Base-by-base conservation (phyloP, 2,888 invertebrate species). In the Boloria selene region DNA sequence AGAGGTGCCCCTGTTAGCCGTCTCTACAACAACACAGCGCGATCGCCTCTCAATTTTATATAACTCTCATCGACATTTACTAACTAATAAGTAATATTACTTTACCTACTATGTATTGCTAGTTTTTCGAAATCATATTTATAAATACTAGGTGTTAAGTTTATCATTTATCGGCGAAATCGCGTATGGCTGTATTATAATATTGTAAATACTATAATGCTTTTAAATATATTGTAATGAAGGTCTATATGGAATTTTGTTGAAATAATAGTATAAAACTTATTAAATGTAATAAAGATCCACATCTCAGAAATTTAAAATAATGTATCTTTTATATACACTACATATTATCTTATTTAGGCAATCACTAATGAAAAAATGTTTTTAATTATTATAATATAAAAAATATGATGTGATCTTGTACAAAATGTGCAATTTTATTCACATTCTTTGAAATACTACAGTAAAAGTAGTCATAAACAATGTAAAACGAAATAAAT, bases 1-100 rank as follows among this genome's bases (percentile, higher is more conserved):
- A 80, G 96, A 95, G 93, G 95, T 96, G 78, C 94, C 95, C 84
- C 95, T 93, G 80, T 95, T 94, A 79, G 95, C 84, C 69, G 91
- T 81, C 78, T 87, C 91, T 90, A 81, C 75, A 79, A 77, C 74
- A 78, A 75, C 72, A 70, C 69, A 73, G 70, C 72, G 71, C 73
- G 72, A 70, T 67, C 72, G 72, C 72, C 72, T 67, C 70, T 67
- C 51, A 65, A 64, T 65, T 53, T 64, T 64, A 60, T 54, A 67
- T 59, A 54, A 54, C 59, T 53, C 53, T 10, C 47, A 22, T 55
- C 47, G 47, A 31, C 47, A 55, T 56, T 26, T 52, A 56, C 56
- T 65, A 54, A 51, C 56, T 64, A 53, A 54, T 65, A 54, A 51
- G 52, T 64, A 53, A 54, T 51, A 52, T 66, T 61, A 49, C 61